A percentile compares a stretch with the other conserved stretches of the same genome.
Evolutionary conservation across 2,888 invertebrate genomes (phyloP).

Genomic region (Volucella zonaria): DNA sequence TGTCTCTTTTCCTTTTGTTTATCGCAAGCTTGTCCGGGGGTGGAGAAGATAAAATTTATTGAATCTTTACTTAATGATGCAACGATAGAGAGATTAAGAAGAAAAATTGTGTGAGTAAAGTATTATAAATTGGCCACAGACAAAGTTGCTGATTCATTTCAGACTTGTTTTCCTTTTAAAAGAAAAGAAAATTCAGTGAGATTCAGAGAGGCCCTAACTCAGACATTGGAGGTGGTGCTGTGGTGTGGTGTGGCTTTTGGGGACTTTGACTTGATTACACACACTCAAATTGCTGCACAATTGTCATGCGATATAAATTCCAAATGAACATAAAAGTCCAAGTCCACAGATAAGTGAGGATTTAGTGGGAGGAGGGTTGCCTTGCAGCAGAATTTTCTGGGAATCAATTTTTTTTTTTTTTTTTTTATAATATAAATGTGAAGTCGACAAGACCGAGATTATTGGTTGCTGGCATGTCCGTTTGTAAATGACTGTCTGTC

Average conservation of each 20-base stretch:
- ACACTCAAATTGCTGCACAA: slow-evolving; percentile 2
- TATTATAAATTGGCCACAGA: slow-evolving; percentile 2
- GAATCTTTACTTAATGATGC: slow-evolving; percentile 6
- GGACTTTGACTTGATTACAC: slow-evolving; percentile 6
- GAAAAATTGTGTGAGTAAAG: background rate
- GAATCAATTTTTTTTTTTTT: too few species aligned
- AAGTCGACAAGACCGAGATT: too few species aligned
- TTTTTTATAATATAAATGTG: too few species aligned
- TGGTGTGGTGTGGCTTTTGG: background rate
- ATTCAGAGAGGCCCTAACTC: background rate
- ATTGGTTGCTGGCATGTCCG: slow-evolving; percentile 3
- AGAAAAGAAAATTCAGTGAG: too few species aligned
- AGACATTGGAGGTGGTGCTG: slow-evolving; percentile 4
- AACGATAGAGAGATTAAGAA: slow-evolving; percentile 6
- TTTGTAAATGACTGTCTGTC: slow-evolving; percentile 15
- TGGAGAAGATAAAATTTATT: slow-evolving; percentile 3
- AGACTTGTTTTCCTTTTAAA: background rate
- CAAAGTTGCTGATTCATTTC: slow-evolving; percentile 42
- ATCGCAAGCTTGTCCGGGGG: slow-evolving; percentile 31
- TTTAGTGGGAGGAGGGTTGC: background rate
- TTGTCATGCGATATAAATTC: slow-evolving; percentile 27
- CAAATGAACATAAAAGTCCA: background rate
- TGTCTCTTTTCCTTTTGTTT: slow-evolving; percentile 31
- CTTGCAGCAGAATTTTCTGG: background rate
- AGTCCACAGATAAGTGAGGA: background rate